A percentile compares a stretch with the other conserved stretches of the same genome.
Conservation (phyloP, 1,140 invertebrate genomes). For the Chelonus insularis region DNA sequence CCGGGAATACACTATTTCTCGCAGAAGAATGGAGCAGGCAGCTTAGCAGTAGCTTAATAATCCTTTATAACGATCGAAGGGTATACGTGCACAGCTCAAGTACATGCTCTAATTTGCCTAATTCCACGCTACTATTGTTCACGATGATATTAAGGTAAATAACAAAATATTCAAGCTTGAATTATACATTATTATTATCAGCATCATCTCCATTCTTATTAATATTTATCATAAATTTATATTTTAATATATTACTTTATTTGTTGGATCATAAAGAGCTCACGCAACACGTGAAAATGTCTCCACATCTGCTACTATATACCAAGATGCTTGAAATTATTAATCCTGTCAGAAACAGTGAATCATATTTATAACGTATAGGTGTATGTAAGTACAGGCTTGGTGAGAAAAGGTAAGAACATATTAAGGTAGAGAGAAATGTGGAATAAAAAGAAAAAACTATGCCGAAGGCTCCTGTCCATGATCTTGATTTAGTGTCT, state of each 20-base stretch:
- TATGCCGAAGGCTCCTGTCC: conserved; percentile 30
- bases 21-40: conserved; percentile 10
- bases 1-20: background rate
- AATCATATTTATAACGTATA: conserved; percentile 50
- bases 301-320: conserved; percentile 49
- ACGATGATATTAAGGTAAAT: conserved; percentile 25
- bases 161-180: background rate
- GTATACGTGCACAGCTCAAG: conserved; percentile 6
- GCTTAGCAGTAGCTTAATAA: conserved; percentile 27
- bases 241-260: background rate
- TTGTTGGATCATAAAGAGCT: background rate
- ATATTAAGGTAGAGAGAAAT: conserved; percentile 9
- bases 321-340: conserved; percentile 45
- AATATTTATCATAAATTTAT: no score
- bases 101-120: conserved; percentile 32
- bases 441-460: conserved; percentile 14
- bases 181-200: no score
- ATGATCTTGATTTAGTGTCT: conserved; percentile 49
- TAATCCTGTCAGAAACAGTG: conserved; percentile 53
- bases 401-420: conserved; percentile 8
- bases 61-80: conserved; percentile 29
- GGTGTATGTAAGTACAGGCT: conserved; percentile 3
- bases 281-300: conserved; percentile 40
- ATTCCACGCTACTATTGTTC: conserved; percentile 27
- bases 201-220: no score